Conservation (phyloP, 92 coral and sea anemone species). For the Porites divaricata region DNA sequence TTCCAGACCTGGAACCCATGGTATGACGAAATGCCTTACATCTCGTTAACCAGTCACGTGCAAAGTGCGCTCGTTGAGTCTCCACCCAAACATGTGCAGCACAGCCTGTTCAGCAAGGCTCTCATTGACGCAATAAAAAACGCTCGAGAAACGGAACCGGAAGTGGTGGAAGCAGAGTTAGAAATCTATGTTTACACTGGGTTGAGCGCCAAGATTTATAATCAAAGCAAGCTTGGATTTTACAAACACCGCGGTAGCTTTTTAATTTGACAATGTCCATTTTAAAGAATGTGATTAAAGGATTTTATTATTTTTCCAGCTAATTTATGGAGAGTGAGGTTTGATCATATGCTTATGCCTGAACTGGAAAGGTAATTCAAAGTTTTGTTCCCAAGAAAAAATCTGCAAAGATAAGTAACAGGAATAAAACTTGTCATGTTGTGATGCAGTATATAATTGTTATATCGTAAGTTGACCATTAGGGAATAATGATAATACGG, state of each 20-base stretch:
- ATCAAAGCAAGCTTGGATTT: conserved; percentile 95
- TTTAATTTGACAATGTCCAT: conserved; percentile 40
- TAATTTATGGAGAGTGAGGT: too few species aligned
- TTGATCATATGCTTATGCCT: too few species aligned
- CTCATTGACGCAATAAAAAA: conserved; percentile 80
- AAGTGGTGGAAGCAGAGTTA: conserved; percentile 88
- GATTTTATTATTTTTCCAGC: too few species aligned
- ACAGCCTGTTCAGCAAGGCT: conserved; percentile 70
- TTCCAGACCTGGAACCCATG: conserved; percentile 97
- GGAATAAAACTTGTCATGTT: too few species aligned
- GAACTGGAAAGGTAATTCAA: too few species aligned
- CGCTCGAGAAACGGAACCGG: conserved; percentile 66
- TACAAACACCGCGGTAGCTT: conserved; percentile 92
- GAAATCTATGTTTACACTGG: conserved; percentile 82
- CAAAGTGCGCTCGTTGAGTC: conserved; percentile 44
- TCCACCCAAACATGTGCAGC: conserved; percentile 61
- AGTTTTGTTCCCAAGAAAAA: too few species aligned
- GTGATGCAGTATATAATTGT: too few species aligned
- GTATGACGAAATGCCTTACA: conserved; percentile 82
- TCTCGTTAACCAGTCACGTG: conserved; percentile 69
- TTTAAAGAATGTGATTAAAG: background rate
- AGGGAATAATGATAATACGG: too few species aligned
- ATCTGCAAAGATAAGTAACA: too few species aligned
- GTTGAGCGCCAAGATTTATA: conserved; percentile 82
- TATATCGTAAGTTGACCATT: too few species aligned